These are phyloP conservation scores for Heterotilapia buettikoferi DNA, from an alignment of 2,113 vertebrate species.

Conservation along the genomic window DNA sequence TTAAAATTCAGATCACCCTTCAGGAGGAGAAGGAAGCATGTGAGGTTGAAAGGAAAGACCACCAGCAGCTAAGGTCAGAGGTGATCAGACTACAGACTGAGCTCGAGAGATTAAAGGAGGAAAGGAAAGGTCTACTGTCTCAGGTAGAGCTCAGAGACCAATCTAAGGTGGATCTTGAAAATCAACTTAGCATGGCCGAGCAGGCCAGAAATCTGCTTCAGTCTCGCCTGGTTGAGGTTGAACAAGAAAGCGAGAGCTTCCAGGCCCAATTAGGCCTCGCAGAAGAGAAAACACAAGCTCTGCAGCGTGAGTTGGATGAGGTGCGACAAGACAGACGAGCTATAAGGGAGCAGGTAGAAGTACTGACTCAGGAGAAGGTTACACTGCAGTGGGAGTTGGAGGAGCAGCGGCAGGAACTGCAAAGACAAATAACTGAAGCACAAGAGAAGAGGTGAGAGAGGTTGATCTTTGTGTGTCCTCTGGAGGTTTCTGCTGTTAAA, in stretches of 20 bases:
- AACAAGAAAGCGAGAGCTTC: background rate
- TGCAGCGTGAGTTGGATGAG: constrained; percentile 19
- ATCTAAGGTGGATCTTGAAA: background rate
- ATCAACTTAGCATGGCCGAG: background rate
- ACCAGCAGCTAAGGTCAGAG: constrained; percentile 31
- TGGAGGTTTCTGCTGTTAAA: background rate
- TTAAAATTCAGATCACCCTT: constrained; percentile 1
- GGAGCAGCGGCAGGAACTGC: constrained; percentile 67
- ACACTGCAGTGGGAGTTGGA: constrained; percentile 67
- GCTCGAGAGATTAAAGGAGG: constrained; percentile 7
- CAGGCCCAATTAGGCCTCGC: constrained; percentile 9
- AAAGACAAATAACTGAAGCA: constrained; percentile 57
- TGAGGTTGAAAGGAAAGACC: constrained; percentile 38
- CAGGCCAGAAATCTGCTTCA: constrained; percentile 14
- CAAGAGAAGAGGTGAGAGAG: constrained; percentile 70
- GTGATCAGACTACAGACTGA: constrained; percentile 10
- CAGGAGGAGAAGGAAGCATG: background rate
- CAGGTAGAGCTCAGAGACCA: constrained; percentile 19
- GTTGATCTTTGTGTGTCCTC: background rate
- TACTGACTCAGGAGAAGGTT: constrained; percentile 62
- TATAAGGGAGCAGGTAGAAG: constrained; percentile 33
- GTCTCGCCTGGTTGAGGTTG: background rate
- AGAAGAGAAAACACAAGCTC: background rate
- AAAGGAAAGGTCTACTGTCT: constrained; percentile 36
- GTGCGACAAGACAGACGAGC: background rate